Percentiles rank a stretch among this genome's conserved stretches.
Conservation (phyloP, 2,888 invertebrate species). For the Chymomyza caudatula region DNA sequence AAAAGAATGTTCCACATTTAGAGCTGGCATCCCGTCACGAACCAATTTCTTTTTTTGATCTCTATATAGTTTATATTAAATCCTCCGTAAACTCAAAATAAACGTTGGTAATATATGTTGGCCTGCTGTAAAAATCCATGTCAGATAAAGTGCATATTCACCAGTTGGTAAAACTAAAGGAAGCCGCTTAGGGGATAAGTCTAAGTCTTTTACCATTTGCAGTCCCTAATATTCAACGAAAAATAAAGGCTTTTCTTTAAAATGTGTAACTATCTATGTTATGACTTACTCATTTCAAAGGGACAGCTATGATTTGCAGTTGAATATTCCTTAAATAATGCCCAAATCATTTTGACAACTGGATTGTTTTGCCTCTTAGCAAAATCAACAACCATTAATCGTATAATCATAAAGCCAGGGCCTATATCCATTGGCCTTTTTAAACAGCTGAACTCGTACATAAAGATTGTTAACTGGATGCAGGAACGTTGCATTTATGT, state of each 20-base stretch:
- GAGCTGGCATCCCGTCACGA: too few species aligned
- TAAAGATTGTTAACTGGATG: conserved; percentile 5
- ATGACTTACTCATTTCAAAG: background rate
- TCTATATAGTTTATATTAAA: too few species aligned
- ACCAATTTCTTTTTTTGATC: too few species aligned
- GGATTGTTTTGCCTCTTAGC: background rate
- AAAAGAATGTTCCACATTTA: too few species aligned
- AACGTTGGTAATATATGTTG: background rate
- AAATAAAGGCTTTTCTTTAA: background rate
- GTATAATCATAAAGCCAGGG: background rate
- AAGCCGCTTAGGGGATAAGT: background rate
- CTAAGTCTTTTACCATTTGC: background rate
- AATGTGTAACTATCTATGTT: too few species aligned
- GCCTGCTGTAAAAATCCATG: background rate
- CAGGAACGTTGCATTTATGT: background rate
- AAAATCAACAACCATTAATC: background rate
- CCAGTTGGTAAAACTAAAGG: background rate
- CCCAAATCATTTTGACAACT: background rate
- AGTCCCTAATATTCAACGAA: background rate
- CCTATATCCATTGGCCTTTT: conserved; percentile 10
- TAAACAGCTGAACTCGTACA: background rate
- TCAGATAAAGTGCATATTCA: background rate
- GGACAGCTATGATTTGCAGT: background rate
- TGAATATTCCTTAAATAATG: background rate
- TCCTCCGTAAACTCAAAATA: too few species aligned